Conservation (phyloP, 2,113 vertebrate species). For the Perca schrenkii region DNA sequence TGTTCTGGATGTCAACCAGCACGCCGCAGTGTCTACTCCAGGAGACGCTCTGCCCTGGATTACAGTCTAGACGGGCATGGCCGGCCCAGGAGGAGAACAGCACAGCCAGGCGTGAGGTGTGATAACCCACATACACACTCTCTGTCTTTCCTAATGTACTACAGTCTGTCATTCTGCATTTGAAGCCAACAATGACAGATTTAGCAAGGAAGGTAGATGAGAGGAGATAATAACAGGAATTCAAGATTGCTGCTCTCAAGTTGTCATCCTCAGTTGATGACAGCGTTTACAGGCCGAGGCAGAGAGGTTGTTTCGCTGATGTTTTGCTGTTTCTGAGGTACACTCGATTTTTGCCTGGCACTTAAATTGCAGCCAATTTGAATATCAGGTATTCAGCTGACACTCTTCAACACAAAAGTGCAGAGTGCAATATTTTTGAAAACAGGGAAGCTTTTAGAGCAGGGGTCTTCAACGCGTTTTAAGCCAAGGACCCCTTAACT, state of each 20-base stretch:
- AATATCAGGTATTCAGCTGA: neutral
- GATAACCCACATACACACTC: conserved; percentile 39
- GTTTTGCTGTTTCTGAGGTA: conserved; percentile 4
- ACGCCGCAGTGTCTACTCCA: conserved; percentile 9
- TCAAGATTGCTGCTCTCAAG: conserved; percentile 16
- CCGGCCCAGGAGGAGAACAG: conserved; percentile 21
- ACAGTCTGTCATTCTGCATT: conserved; percentile 54
- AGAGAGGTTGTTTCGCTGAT: conserved; percentile 5
- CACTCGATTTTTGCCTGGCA: conserved; percentile 3
- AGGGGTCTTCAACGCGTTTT: no score
- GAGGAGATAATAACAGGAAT: conserved; percentile 52
- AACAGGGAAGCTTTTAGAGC: neutral
- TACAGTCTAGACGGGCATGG: conserved; percentile 58
- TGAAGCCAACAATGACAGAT: conserved; percentile 55
- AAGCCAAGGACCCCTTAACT: no score
- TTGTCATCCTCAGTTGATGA: conserved; percentile 22
- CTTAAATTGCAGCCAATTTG: neutral
- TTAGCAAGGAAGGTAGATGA: conserved; percentile 27
- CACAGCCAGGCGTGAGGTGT: conserved; percentile 13
- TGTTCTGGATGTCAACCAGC: conserved; percentile 57
- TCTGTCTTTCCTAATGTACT: conserved; percentile 20
- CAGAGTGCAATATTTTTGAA: neutral
- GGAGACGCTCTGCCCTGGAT: conserved; percentile 40
- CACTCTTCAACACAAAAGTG: neutral
- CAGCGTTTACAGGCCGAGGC: neutral